Percentiles rank a stretch among this genome's conserved stretches.
These are phyloP conservation scores for Zhuqinia jingwanae DNA, from an alignment of 2,888 invertebrate genomes.

Conservation along the genomic window DNA sequence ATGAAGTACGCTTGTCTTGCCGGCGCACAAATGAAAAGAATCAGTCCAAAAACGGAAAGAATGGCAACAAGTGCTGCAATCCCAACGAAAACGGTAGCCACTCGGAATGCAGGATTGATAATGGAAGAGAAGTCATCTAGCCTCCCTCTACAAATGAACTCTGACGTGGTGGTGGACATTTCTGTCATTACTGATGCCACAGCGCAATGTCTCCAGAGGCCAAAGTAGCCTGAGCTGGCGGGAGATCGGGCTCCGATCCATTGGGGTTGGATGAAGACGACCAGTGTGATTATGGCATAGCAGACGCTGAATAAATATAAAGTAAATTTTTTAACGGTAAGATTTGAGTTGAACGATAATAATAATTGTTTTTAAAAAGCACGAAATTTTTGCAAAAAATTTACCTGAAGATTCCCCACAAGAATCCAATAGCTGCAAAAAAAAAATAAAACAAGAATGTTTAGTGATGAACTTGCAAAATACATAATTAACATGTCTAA, in stretches of 20 bases:
- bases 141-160: constrained; percentile 90
- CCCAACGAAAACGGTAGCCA: constrained; percentile 94
- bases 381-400: too few relatives aligned
- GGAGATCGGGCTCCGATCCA: constrained; percentile 80
- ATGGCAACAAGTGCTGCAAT: constrained; percentile 92
- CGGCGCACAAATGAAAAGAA: constrained; percentile 96
- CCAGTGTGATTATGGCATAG: constrained; percentile 96
- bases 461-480: background rate
- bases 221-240: constrained; percentile 82
- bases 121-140: constrained; percentile 91
- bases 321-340: too few relatives aligned
- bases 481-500: background rate
- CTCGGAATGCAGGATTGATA: constrained; percentile 90
- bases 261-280: constrained; percentile 92
- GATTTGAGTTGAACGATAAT: background rate
- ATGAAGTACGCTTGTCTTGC: constrained; percentile 95
- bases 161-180: constrained; percentile 81
- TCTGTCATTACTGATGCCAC: constrained; percentile 73
- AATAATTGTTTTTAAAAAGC: background rate
- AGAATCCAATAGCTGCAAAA: constrained; percentile 90
- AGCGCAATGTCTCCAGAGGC: constrained; percentile 82
- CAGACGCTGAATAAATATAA: constrained; percentile 87
- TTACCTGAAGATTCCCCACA: constrained; percentile 92
- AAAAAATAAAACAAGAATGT: constrained; percentile 80
- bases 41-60: constrained; percentile 91